Evolutionary conservation across 2,113 vertebrate species (phyloP).

Genomic region (Oncorhynchus gorbuscha): DNA sequence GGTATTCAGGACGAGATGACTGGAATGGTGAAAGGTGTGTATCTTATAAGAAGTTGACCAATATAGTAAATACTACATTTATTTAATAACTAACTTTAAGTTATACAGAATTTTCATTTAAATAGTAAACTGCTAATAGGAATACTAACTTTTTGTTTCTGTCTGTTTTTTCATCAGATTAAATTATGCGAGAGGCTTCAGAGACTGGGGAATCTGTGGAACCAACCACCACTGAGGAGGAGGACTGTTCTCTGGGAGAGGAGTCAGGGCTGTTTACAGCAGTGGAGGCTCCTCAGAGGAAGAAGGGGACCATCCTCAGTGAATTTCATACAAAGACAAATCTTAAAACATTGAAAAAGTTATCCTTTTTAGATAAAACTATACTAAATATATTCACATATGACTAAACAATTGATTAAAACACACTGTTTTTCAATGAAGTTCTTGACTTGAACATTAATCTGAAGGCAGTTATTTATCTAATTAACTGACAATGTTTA

Average conservation of each 20-base stretch:
- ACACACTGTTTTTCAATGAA: too few relatives aligned
- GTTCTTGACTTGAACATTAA: too few relatives aligned
- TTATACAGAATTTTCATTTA: background rate
- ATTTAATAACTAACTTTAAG: too few relatives aligned
- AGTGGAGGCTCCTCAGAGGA: too few relatives aligned
- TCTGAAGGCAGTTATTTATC: too few relatives aligned
- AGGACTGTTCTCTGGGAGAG: background rate
- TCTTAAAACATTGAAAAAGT: too few relatives aligned
- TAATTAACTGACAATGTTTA: too few relatives aligned
- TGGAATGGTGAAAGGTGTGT: background rate
- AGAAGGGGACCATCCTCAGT: too few relatives aligned
- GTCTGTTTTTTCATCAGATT: slow-evolving; percentile 9
- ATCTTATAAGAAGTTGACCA: background rate
- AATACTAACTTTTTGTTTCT: slow-evolving; percentile 5
- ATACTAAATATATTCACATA: too few relatives aligned
- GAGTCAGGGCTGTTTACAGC: slow-evolving; percentile 30
- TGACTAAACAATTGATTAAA: too few relatives aligned
- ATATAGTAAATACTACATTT: background rate
- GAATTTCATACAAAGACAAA: too few relatives aligned
- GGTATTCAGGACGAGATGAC: background rate
- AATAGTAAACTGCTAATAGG: background rate
- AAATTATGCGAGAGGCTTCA: slow-evolving; percentile 7
- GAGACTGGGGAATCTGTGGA: slow-evolving; percentile 21
- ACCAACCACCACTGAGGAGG: slow-evolving; percentile 2
- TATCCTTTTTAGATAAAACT: too few relatives aligned